Percentiles rank a stretch among this genome's conserved stretches.
Evolutionary conservation across 2,113 vertebrate species (phyloP).

Genomic region (Amia ocellicauda): DNA sequence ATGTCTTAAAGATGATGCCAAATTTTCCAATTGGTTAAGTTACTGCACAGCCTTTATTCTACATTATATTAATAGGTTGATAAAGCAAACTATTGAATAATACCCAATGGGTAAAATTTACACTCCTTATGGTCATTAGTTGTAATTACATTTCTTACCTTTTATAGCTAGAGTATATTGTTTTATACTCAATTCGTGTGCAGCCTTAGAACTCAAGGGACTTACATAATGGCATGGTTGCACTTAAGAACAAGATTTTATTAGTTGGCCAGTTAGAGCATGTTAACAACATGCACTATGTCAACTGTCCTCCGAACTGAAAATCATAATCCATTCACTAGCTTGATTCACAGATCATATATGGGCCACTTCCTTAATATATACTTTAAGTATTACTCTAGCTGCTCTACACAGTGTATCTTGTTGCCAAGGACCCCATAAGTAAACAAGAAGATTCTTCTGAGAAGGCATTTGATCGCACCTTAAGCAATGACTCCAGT

Average conservation of each 20-base stretch:
- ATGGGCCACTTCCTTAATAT: too few relatives aligned
- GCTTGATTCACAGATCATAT: too few relatives aligned
- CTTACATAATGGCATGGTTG: slow-evolving; percentile 26
- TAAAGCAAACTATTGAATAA: slow-evolving; percentile 62
- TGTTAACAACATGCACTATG: too few relatives aligned
- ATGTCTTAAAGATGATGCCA: slow-evolving; percentile 52
- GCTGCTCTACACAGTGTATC: background rate
- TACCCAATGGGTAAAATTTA: slow-evolving; percentile 62
- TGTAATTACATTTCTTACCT: slow-evolving; percentile 66
- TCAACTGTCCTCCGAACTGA: too few relatives aligned
- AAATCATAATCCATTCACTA: too few relatives aligned
- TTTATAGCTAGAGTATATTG: slow-evolving; percentile 43
- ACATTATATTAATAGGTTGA: slow-evolving; percentile 71
- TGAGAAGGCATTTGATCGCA: too few relatives aligned
- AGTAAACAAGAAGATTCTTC: too few relatives aligned
- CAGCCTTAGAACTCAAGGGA: slow-evolving; percentile 30
- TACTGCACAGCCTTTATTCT: slow-evolving; percentile 65
- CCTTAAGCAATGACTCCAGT: too few relatives aligned
- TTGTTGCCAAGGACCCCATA: too few relatives aligned
- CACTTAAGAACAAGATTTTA: slow-evolving; percentile 26
- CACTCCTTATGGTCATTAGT: slow-evolving; percentile 75
- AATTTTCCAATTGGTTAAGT: slow-evolving; percentile 59
- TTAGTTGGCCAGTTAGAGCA: slow-evolving; percentile 6
- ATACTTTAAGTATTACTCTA: background rate
- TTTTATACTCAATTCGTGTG: slow-evolving; percentile 35